Conservation (phyloP, 2,797 vertebrate species). For the Trachurus trachurus region DNA sequence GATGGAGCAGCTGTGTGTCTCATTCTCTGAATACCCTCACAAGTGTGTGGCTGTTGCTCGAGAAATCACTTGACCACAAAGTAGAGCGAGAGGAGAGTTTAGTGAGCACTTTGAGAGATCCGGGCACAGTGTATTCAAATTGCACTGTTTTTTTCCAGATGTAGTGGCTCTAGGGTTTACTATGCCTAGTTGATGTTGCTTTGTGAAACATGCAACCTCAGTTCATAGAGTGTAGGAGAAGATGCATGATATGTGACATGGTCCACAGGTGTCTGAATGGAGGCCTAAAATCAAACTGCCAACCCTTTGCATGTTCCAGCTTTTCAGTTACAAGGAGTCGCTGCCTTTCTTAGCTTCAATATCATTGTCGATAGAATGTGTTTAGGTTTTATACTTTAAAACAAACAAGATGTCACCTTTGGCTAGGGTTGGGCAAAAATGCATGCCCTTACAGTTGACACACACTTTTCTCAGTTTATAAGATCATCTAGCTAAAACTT, state of each 20-base stretch:
- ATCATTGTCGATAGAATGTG: background rate
- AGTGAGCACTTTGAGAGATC: slow-evolving; percentile 44
- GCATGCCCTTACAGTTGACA: background rate
- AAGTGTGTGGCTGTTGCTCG: slow-evolving; percentile 39
- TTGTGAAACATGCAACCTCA: background rate
- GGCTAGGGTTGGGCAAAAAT: background rate
- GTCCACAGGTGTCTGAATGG: background rate
- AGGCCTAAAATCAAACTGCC: background rate
- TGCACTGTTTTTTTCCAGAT: slow-evolving; percentile 1
- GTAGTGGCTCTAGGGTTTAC: slow-evolving; percentile 6
- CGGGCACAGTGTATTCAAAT: slow-evolving; percentile 25
- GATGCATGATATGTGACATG: background rate
- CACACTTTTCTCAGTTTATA: background rate
- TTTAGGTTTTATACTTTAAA: background rate
- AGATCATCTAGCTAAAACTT: too few relatives aligned
- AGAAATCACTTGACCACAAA: slow-evolving; percentile 59
- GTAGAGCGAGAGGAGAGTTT: slow-evolving; percentile 30
- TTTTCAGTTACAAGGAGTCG: background rate
- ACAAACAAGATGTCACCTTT: background rate
- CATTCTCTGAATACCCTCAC: slow-evolving; percentile 35
- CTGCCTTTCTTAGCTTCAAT: background rate
- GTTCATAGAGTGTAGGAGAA: background rate
- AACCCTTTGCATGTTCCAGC: background rate
- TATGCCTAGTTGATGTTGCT: background rate
- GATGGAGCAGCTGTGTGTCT: slow-evolving; percentile 27